A percentile compares a stretch with the other conserved stretches of the same genome.
phyloP scores from a whole-genome alignment of 2,797 vertebrate genomes.

The Botia kubotai region DNA sequence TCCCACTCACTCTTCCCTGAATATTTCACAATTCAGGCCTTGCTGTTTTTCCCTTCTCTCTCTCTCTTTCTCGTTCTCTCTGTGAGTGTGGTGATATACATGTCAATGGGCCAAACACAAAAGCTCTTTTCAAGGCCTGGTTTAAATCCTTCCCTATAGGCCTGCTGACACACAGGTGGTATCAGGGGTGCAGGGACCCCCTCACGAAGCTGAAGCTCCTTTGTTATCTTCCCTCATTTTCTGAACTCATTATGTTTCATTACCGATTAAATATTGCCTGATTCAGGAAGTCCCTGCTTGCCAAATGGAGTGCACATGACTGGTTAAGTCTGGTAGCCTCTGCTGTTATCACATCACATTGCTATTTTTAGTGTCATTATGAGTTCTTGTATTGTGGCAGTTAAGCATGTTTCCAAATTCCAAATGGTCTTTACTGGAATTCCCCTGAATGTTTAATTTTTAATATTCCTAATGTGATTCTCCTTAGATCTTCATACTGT shows the following conservation, averaged over 20 bases:
- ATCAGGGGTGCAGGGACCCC: slow-evolving; percentile 56
- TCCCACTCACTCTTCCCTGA: slow-evolving; percentile 55
- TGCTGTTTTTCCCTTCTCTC: slow-evolving; percentile 64
- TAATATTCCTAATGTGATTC: no score
- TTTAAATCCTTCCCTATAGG: slow-evolving; percentile 69
- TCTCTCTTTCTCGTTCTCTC: slow-evolving; percentile 21
- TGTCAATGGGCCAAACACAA: slow-evolving; percentile 78
- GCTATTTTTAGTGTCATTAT: not conserved
- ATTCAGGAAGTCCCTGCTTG: slow-evolving; percentile 16
- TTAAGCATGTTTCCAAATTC: no score
- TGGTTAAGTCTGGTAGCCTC: not conserved
- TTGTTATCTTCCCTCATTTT: slow-evolving; percentile 19
- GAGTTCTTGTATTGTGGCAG: not conserved
- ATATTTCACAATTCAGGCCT: slow-evolving; percentile 68
- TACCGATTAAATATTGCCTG: not conserved
- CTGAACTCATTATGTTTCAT: slow-evolving; percentile 20
- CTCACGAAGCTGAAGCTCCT: slow-evolving; percentile 32
- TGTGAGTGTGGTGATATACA: slow-evolving; percentile 72
- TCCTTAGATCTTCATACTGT: no score
- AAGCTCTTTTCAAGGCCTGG: slow-evolving; percentile 73
- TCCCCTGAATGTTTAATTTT: no score
- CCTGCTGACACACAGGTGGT: slow-evolving; percentile 72
- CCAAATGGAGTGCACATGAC: not conserved
- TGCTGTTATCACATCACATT: not conserved
- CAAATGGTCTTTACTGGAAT: no score